Base-by-base conservation (phyloP, 2,888 invertebrate species). In the Tupiocoris notatus region DNA sequence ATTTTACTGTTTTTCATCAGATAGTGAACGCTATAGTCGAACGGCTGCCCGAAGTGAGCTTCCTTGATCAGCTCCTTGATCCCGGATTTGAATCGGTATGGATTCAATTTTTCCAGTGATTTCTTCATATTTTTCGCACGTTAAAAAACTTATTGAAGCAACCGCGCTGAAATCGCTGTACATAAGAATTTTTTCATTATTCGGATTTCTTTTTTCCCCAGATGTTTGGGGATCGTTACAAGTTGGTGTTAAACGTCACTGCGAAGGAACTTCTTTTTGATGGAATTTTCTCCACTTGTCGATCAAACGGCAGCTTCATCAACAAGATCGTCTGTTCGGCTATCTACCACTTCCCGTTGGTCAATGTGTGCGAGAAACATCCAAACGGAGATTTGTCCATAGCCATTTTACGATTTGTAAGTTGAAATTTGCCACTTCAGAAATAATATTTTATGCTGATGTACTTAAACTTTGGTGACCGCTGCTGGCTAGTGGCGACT, bases 281-380 rank as follows among this genome's bases (percentile, higher is more conserved):
- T 18, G 79, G 81, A 25, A 71, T 85, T 12, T 20, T 18, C 7
- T 0, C 73, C 16, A 25, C 58, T 12, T 78, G 77, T 66, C 18
- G 20, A 6, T 12, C 16, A 0, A 63, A 68, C 57, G n/a, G 1
- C 0, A 22, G 62, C 3, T 20, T 73, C n/a, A 2, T 64, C 0
- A 64, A 39, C 20, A 54, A 62, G 57, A 18, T 76, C 3, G 20
- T 77, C 21, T 79, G 79, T 57, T 57, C 75, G 1, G 21, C 59
- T 7, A 2, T 70, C 16, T n/a, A 24, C 2, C 16, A 75, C 25
- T 75, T 67, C 21, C 75, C 67, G 1, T 39, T 64, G 21, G n/a
- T 63, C 20, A 57, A 67, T 3, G 7, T 66, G 7, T 25, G 56
- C 25, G 3, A 22, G 1, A 57, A 59, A 2, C 54, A 20, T 6